These are phyloP conservation scores for Polydrusus cervinus DNA, from an alignment of 2,888 invertebrate genomes.

Conservation along the genomic window DNA sequence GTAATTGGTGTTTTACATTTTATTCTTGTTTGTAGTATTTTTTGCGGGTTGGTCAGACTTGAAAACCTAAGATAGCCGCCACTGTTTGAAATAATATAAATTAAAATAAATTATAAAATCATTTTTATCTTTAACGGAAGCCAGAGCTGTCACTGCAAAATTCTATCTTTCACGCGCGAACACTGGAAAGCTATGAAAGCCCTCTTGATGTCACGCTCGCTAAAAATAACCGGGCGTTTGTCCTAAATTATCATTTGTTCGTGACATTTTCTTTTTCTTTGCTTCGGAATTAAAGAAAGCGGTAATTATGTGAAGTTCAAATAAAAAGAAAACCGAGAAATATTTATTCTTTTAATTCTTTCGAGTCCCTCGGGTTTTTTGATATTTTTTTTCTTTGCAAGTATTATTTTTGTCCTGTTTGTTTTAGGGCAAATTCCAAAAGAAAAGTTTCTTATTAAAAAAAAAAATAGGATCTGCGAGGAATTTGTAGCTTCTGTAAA, in stretches of 20 bases:
- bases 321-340: constrained; percentile 38
- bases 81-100: too few species aligned
- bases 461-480: not conserved
- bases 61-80: too few species aligned
- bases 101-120: constrained; percentile 5
- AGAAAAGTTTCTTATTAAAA: not conserved
- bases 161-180: constrained; percentile 26
- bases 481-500: too few species aligned
- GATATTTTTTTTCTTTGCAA: constrained; percentile 28
- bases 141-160: constrained; percentile 17
- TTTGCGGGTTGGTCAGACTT: too few species aligned
- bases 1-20: too few species aligned
- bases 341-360: constrained; percentile 49
- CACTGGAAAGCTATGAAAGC: constrained; percentile 26
- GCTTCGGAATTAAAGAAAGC: constrained; percentile 51
- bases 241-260: constrained; percentile 54
- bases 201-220: constrained; percentile 42
- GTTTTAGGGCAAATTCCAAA: constrained; percentile 21
- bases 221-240: constrained; percentile 51
- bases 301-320: constrained; percentile 48
- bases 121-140: constrained; percentile 15
- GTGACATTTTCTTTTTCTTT: constrained; percentile 52
- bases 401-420: constrained; percentile 26
- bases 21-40: too few species aligned
- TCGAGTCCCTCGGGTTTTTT: constrained; percentile 5